Evolutionary conservation across 2,888 invertebrate species (phyloP), one percentile per base, ranked within the genome.

Genomic region (Malthinus flaveolus): DNA sequence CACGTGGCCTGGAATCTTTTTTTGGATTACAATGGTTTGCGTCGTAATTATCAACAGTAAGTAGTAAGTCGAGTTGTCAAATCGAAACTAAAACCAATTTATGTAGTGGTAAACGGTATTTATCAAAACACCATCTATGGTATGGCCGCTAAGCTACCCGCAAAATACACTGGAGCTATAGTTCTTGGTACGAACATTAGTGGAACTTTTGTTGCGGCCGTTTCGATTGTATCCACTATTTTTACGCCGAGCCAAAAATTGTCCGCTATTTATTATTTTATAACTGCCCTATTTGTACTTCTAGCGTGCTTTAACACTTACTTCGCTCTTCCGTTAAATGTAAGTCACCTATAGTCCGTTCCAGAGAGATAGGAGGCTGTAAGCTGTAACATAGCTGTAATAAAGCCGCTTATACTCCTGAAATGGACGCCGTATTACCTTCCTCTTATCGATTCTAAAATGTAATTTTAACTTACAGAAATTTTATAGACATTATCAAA

Each of bases 121-220:
- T 99, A 97, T 80, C 97, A 97, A 78, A 99, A 97, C 81, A 95
- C 96, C 0, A 91, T 98, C 15, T 99, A 90, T 79, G 98, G 99
- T 8, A 87, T 97, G 80, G 96, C 94, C 4, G 97, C 97, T 0
- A 90, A 93, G 66, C 83, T 99, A 52, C 98, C 97, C 0, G 84
- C 89, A 61, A 88, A 89, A 73, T 99, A 97, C 76, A 95, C 95
- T 0, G 97, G 97, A 66, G 97, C 96, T 52, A 92, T 98, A 56
- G 88, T 99, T 8, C 82, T 98, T 44, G 97, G 97, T 49, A 87
- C 93, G 80, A 97, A 97, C 78, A 85, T 96, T 46, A 93, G 95
- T 76, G 97, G 97, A 34, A 90, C 93, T 0, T 87, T 97, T 65
- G 87, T 93, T n/a, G 87, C 93, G 39, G 73, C 93, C 13, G 87